Conservation (phyloP, 2,797 vertebrate species). For the Anabas testudineus region DNA sequence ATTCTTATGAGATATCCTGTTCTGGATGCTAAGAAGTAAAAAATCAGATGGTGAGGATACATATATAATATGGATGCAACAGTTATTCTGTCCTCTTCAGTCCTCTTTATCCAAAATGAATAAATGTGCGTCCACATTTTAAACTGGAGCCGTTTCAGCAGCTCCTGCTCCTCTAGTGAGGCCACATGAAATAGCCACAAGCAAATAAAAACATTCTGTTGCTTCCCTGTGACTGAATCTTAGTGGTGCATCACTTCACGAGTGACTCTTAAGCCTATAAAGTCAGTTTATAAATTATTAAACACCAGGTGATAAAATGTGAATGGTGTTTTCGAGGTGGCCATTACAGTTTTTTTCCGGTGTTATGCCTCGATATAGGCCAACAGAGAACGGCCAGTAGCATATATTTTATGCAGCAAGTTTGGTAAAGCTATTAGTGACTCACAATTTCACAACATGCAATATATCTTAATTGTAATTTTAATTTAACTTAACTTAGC, state of each 20-base stretch:
- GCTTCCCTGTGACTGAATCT: conserved; percentile 25
- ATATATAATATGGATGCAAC: not conserved
- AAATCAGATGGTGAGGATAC: not conserved
- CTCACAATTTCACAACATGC: conserved; percentile 26
- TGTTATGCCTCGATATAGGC: conserved; percentile 41
- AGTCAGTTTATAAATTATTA: conserved; percentile 69
- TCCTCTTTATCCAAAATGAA: not conserved
- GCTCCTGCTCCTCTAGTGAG: conserved; percentile 34
- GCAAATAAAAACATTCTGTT: conserved; percentile 40
- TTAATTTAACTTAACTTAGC: too few relatives aligned
- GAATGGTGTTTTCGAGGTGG: conserved; percentile 63
- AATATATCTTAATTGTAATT: not conserved
- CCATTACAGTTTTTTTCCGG: conserved; percentile 57
- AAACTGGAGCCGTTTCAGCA: conserved; percentile 7
- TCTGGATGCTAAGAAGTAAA: not conserved
- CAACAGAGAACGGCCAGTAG: conserved; percentile 25
- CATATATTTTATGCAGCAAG: conserved; percentile 49
- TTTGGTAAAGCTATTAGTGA: conserved; percentile 18
- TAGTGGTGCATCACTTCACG: conserved; percentile 32
- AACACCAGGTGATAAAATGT: conserved; percentile 70
- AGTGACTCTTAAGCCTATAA: conserved; percentile 50
- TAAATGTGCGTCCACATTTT: not conserved
- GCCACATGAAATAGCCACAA: conserved; percentile 14
- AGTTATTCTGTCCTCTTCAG: not conserved
- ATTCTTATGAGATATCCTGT: not conserved